phyloP scores from a whole-genome alignment of 1,140 invertebrate genomes.

The Dreissena polymorpha region DNA sequence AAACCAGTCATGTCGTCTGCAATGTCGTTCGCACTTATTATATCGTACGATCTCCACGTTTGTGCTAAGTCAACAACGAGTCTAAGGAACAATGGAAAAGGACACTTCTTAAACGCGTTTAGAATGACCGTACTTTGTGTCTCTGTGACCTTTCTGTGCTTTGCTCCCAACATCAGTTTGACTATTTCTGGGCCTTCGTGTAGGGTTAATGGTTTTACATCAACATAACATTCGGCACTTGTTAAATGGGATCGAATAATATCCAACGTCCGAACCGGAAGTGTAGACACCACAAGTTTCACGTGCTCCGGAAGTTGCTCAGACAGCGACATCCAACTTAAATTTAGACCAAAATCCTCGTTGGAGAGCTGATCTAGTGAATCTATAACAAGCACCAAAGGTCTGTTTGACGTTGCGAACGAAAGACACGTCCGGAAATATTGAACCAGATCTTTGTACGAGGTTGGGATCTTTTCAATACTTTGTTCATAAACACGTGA shows the following conservation, averaged over 20 bases:
- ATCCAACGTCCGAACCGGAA: slow-evolving; percentile 59
- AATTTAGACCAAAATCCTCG: slow-evolving; percentile 58
- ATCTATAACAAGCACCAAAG: slow-evolving; percentile 70
- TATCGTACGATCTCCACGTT: slow-evolving; percentile 61
- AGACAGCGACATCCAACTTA: slow-evolving; percentile 79
- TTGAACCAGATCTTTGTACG: slow-evolving; percentile 59
- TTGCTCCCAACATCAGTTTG: slow-evolving; percentile 59
- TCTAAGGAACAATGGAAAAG: slow-evolving; percentile 61
- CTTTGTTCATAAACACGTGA: slow-evolving; percentile 52
- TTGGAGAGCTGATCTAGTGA: slow-evolving; percentile 69
- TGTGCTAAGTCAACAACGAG: slow-evolving; percentile 59
- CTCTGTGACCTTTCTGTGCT: slow-evolving; percentile 84
- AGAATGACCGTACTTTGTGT: slow-evolving; percentile 63
- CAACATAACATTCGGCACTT: slow-evolving; percentile 47
- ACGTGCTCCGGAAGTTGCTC: slow-evolving; percentile 81
- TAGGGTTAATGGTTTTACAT: slow-evolving; percentile 59
- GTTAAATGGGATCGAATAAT: slow-evolving; percentile 56
- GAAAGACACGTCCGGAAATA: slow-evolving; percentile 61
- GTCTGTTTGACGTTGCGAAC: slow-evolving; percentile 44
- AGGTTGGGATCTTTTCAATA: slow-evolving; percentile 58
- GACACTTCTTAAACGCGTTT: slow-evolving; percentile 61
- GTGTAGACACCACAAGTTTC: slow-evolving; percentile 66
- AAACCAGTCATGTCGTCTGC: slow-evolving; percentile 53
- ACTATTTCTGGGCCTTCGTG: slow-evolving; percentile 62
- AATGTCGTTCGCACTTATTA: slow-evolving; percentile 29